Percentiles rank a stretch among this genome's conserved stretches.
Evolutionary conservation across 2,113 vertebrate genomes (phyloP).

Genomic region (Nycticorax nycticorax): DNA sequence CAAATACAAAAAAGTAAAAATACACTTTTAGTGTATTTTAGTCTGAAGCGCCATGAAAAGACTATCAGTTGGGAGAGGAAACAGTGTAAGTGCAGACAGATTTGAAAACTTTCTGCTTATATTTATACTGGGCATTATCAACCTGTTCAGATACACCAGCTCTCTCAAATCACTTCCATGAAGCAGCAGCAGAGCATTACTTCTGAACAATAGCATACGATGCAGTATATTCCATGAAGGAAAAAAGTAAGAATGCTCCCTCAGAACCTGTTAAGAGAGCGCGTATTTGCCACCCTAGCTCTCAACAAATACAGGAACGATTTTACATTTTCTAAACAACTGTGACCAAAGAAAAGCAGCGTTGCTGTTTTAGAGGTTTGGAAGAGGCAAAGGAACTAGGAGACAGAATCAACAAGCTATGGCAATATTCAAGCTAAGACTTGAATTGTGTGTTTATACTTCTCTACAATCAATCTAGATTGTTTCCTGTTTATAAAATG

Average conservation of each 20-base stretch:
- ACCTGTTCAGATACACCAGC: not conserved
- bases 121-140: not conserved
- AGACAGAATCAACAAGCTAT: not conserved
- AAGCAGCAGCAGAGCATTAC: not conserved
- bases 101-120: not conserved
- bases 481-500: not conserved
- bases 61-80: not conserved
- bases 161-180: not conserved
- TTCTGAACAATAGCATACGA: not conserved
- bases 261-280: not conserved
- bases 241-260: not conserved
- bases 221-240: not conserved
- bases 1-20: not conserved
- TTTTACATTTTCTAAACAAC: not conserved
- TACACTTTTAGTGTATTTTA: not conserved
- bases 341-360: not conserved
- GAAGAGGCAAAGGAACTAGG: not conserved
- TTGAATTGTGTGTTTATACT: not conserved
- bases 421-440: not conserved
- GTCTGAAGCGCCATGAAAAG: not conserved
- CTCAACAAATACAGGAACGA: not conserved
- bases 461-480: not conserved
- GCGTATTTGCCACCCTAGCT: not conserved
- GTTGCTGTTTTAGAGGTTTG: not conserved
- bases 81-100: not conserved